phyloP scores from a whole-genome alignment of 2,797 vertebrate genomes.

The Apogon hyalosoma region DNA sequence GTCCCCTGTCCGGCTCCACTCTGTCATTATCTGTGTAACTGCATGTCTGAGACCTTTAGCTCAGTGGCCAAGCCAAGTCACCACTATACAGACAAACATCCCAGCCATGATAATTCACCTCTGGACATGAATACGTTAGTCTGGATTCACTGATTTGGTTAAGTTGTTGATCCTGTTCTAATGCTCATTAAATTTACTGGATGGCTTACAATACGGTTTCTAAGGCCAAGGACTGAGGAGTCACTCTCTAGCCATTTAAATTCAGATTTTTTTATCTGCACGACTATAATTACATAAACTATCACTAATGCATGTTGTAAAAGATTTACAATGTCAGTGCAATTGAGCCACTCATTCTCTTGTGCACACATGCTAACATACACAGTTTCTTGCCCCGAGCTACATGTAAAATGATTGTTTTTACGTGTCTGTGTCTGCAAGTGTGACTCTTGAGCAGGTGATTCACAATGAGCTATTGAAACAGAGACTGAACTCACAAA shows the following conservation, averaged over 20 bases:
- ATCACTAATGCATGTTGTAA: constrained; percentile 7
- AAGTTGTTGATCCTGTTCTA: constrained; percentile 33
- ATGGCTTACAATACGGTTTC: not conserved
- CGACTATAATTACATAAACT: not conserved
- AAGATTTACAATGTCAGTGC: not conserved
- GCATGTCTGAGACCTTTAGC: constrained; percentile 76
- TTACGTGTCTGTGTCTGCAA: constrained; percentile 24
- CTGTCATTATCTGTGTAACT: constrained; percentile 78
- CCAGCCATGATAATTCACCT: constrained; percentile 57
- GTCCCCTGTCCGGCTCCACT: constrained; percentile 71
- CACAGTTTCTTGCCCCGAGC: not conserved
- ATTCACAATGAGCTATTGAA: constrained; percentile 18
- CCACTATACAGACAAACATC: constrained; percentile 62
- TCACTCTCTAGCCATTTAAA: not conserved
- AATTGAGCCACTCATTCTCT: not conserved
- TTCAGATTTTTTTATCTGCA: constrained; percentile 6
- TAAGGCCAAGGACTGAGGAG: not conserved
- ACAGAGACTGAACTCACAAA: constrained; percentile 22
- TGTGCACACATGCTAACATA: constrained; percentile 2
- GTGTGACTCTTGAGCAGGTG: constrained; percentile 29
- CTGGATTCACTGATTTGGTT: constrained; percentile 37
- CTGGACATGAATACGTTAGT: constrained; percentile 35
- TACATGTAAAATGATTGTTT: constrained; percentile 22
- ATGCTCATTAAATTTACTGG: constrained; percentile 29
- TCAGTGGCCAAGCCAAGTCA: constrained; percentile 47